These are phyloP conservation scores for Hirtodrosophila confusa DNA, from an alignment of 2,888 invertebrate species.

Conservation along the genomic window DNA sequence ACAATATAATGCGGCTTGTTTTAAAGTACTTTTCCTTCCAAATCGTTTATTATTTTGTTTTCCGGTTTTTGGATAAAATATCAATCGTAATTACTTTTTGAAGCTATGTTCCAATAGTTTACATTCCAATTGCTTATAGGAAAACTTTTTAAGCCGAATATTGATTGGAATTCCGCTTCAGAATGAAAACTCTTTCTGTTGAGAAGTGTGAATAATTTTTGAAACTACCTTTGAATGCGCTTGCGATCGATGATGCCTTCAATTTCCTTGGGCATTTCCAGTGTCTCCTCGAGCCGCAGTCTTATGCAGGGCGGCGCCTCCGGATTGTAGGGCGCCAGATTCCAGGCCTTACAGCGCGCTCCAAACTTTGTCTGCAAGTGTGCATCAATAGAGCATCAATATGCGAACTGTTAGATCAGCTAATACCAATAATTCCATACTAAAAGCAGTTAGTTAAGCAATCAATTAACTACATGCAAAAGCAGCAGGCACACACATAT, in stretches of 20 bases:
- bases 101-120: no score
- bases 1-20: no score
- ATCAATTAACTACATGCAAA: conserved; percentile 60
- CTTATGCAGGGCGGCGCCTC: conserved; percentile 86
- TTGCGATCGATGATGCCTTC: conserved; percentile 80
- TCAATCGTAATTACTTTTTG: no score
- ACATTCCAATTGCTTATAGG: no score
- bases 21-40: no score
- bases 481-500: conserved; percentile 60
- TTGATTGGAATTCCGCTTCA: no score
- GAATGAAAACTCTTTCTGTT: no score
- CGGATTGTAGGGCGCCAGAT: conserved; percentile 87
- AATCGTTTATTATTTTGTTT: no score
- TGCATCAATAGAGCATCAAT: conserved; percentile 15
- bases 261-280: conserved; percentile 83
- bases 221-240: conserved; percentile 80
- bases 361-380: conserved; percentile 90
- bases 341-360: conserved; percentile 92
- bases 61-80: no score
- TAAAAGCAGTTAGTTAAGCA: conserved; percentile 20
- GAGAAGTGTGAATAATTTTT: no score
- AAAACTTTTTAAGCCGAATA: no score
- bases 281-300: conserved; percentile 87
- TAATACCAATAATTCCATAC: neutral
- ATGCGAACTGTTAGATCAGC: conserved; percentile 1